A percentile compares a stretch with the other conserved stretches of the same genome.
Evolutionary conservation across 2,888 invertebrate species (phyloP).

Genomic region (Strigamia crassipes): DNA sequence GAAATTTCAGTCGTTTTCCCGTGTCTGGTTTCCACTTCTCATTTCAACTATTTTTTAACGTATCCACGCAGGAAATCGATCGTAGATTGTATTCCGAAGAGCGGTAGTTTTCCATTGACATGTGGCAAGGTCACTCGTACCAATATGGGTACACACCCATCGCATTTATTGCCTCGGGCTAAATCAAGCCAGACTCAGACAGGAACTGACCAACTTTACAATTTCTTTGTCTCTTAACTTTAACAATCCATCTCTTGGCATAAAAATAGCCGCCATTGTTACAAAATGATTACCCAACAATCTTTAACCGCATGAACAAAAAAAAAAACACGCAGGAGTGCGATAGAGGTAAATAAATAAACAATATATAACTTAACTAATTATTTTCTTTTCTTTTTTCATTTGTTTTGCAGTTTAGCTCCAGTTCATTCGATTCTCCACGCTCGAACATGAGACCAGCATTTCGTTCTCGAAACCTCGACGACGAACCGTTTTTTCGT

Average conservation of each 20-base stretch:
- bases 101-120: not conserved
- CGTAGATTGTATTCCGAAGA: too few relatives aligned
- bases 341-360: not conserved
- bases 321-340: too few relatives aligned
- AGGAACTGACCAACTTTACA: not conserved
- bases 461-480: not conserved
- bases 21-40: too few relatives aligned
- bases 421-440: conserved; percentile 14
- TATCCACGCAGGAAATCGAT: too few relatives aligned
- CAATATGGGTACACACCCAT: not conserved
- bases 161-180: not conserved
- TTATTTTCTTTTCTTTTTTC: not conserved
- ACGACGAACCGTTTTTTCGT: conserved; percentile 14
- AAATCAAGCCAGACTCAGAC: not conserved
- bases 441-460: conserved; percentile 37
- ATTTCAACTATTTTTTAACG: too few relatives aligned
- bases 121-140: not conserved
- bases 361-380: not conserved
- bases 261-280: too few relatives aligned
- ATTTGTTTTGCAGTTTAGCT: conserved; percentile 5
- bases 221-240: too few relatives aligned
- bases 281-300: too few relatives aligned
- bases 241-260: too few relatives aligned
- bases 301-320: too few relatives aligned
- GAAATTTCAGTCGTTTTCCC: too few relatives aligned